Percentiles rank a stretch among this genome's conserved stretches.
Conservation (phyloP, 2,113 vertebrate genomes). For the cattle (Bos taurus) region ARS-UCD2.0 NC_037332.1:14916001-14916500, state of each 20-base stretch:
- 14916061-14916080: neutral
- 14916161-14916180: neutral
- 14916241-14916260: fast-evolving
- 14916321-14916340: neutral
- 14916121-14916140: neutral
- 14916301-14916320: neutral
- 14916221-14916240: neutral
- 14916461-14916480: neutral
- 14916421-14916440: neutral
- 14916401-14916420: neutral
- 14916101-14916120: neutral
- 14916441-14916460: neutral
- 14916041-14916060: neutral
- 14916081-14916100: neutral
- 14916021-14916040: neutral
- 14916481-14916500: neutral
- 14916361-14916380: neutral
- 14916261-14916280: neutral
- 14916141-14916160: neutral
- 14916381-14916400: neutral
- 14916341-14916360: neutral
- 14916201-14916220: neutral
- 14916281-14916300: neutral
- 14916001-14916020: neutral
- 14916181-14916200: neutral